Base-by-base conservation (phyloP, 2,888 invertebrate genomes). In the Diaprepes abbreviatus region DNA sequence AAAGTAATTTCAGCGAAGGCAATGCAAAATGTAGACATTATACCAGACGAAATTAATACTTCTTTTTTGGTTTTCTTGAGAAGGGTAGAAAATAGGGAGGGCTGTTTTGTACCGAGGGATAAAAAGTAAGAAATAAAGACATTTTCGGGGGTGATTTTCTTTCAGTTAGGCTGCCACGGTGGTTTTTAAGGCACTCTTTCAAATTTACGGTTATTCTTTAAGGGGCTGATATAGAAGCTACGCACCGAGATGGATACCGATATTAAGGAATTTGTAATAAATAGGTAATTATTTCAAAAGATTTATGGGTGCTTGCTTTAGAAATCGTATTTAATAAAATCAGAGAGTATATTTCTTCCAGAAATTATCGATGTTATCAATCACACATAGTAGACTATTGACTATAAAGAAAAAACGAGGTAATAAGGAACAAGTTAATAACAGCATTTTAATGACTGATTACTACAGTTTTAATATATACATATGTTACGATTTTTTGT, bases 31-130 rank as follows among this genome's bases (percentile, higher is more conserved):
- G 79, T 80, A 83, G 81, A 80, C 79, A 76, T 81, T 75, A 64
- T 55, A 60, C 78, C 76, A 73, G 77, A 78, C 77, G 77, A 81
- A 82, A 82, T 81, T 81, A 83, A 83, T 80, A 81, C 81, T 79
- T 80, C 78, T 79, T 79, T n/a, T 79, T 77, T 75, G 74, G 76
- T 75, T 76, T 79, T 77, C 78, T 78, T 77, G 70, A 73, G 60
- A 73, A 74, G 75, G 76, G 77, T 73, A 68, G 72, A 43, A 52
- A 65, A 65, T 21, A 60, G 66, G 73, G 70, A 72, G 70, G 73
- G 66, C 24, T 72, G 70, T 72, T 72, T 70, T 72, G 60, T 66
- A 36, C 38, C 35, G 35, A 21, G 65, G 57, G 57, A 43, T 60
- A 74, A 66, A 70, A 65, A 66, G 62, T 66, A 70, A 60, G 70